phyloP scores from a whole-genome alignment of 2,797 vertebrate genomes.

The Hapalemur alaotrensis region DNA sequence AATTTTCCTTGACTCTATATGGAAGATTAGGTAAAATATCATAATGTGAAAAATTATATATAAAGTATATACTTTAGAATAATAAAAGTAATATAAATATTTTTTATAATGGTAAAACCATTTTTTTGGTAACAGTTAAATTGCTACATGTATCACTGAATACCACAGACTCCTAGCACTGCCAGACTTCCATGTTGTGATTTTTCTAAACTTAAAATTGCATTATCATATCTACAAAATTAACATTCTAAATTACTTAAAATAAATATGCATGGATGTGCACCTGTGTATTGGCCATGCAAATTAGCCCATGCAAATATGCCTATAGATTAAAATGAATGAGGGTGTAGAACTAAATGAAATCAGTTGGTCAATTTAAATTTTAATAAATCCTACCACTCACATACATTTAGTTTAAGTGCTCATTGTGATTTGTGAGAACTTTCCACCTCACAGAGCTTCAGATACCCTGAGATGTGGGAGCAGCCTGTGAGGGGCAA shows the following conservation, averaged over 20 bases:
- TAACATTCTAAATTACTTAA: constrained; percentile 68
- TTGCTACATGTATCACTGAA: neutral
- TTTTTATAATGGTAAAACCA: neutral
- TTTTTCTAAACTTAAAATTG: constrained; percentile 70
- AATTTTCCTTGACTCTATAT: neutral
- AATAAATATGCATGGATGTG: constrained; percentile 72
- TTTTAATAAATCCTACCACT: constrained; percentile 46
- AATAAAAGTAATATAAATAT: neutral
- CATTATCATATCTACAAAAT: constrained; percentile 73
- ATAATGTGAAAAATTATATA: neutral
- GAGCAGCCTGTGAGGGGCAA: neutral
- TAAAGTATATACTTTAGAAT: neutral
- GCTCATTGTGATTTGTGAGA: neutral
- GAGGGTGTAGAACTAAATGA: constrained; percentile 46
- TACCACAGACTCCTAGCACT: neutral
- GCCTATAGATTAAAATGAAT: constrained; percentile 63
- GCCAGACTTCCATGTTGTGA: neutral
- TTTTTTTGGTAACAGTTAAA: constrained; percentile 16
- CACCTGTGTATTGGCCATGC: constrained; percentile 67
- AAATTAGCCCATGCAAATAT: constrained; percentile 62
- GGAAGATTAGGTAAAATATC: neutral
- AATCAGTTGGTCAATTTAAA: constrained; percentile 67
- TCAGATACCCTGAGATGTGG: neutral
- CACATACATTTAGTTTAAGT: neutral
- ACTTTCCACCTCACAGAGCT: neutral